Evolutionary conservation across 2,888 invertebrate species (phyloP), one percentile per base, ranked within the genome.

Genomic region (Spodoptera picta): DNA sequence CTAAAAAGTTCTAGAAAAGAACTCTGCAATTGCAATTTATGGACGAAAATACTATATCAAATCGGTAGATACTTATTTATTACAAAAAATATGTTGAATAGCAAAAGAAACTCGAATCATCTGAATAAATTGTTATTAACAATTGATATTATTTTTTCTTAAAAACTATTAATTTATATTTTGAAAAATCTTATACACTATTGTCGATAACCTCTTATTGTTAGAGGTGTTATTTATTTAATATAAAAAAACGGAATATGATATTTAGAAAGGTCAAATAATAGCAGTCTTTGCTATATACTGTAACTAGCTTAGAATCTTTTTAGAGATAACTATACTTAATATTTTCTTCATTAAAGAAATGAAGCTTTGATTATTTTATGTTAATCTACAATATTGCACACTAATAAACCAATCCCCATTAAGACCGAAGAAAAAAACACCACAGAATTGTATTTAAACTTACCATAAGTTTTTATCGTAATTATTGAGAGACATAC

Each of bases 121-220:
- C 60, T 64, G 50, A 68, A 76, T 65, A 82, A 69, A 79, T 69
- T 68, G 69, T 79, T 36, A 36, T 36, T 74, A 76, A 75, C 72
- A 73, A 69, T 73, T 76, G 77, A 79, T 83, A 80, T 75, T 75
- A 69, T 36, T 76, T 77, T 67, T 70, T 36, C 70, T 80, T 83
- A 79, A 14, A 74, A 31, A 48, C 75, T 82, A 80, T 65, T 70
- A 72, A 70, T 79, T 79, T 75, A 69, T 69, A 68, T 69, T 74
- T 77, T 68, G 73, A 72, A 75, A 31, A 83, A 78, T 73, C 73
- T 77, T 80, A 77, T 56, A 67, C 45, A 57, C 78, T 76, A 81
- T 75, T 65, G 63, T 71, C 65, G 53, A 45, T 52, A 58, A 55
- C 43, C 53, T 43, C 60, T 75, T 49, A 5, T 6, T 27, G 27